These are phyloP conservation scores for Arizona elegans DNA, from an alignment of 2,113 vertebrate genomes.

Conservation along the genomic window DNA sequence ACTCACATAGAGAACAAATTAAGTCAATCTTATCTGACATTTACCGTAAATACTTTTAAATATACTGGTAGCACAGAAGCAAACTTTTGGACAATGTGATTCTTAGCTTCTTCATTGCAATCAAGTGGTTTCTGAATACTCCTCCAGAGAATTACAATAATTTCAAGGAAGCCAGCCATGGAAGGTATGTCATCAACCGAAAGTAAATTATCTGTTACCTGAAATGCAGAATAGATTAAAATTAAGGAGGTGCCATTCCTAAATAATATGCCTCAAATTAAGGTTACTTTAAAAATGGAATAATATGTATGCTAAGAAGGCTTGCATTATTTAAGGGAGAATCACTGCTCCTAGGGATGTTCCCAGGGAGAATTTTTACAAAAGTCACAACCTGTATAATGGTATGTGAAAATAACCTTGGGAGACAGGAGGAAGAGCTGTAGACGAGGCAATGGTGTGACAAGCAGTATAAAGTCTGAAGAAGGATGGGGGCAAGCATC, in stretches of 20 bases:
- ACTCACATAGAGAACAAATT: background rate
- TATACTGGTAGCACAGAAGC: conserved; percentile 83
- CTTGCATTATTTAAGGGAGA: background rate
- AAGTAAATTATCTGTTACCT: conserved; percentile 74
- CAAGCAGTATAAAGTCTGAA: background rate
- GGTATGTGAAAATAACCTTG: background rate
- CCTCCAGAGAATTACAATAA: conserved; percentile 88
- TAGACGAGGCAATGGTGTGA: background rate
- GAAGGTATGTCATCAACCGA: conserved; percentile 71
- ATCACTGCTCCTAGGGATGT: background rate
- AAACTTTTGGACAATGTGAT: conserved; percentile 82
- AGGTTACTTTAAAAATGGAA: background rate
- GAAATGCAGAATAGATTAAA: conserved; percentile 42
- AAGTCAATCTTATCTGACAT: background rate
- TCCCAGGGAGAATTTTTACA: background rate
- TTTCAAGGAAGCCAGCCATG: conserved; percentile 85
- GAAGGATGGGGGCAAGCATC: background rate
- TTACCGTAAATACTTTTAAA: conserved; percentile 86
- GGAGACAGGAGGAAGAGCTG: background rate
- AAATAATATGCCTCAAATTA: conserved; percentile 7
- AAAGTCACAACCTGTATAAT: background rate
- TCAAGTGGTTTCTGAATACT: conserved; percentile 83
- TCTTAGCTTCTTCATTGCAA: conserved; percentile 78
- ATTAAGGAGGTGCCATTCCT: background rate
- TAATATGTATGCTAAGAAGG: background rate